phyloP scores from a whole-genome alignment of 2,113 vertebrate genomes.

The Australoheros scitulus region DNA sequence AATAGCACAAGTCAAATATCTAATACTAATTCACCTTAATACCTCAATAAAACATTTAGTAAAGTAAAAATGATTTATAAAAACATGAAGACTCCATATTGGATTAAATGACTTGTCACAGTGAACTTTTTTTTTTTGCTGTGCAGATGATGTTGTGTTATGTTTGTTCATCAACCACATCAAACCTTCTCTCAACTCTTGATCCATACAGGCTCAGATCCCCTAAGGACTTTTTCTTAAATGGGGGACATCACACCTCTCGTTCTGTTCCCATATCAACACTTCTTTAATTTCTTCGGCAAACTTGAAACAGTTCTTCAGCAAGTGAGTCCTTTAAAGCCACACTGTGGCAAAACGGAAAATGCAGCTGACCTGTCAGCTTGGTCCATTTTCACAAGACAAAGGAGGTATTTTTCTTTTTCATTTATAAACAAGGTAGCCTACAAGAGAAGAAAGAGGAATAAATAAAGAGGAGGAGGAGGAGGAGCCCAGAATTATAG shows the following conservation, averaged over 20 bases:
- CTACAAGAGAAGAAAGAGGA: not conserved
- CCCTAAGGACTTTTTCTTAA: not conserved
- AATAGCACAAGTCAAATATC: not conserved
- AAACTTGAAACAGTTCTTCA: constrained; percentile 8
- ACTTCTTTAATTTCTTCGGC: not conserved
- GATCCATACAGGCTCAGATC: not conserved
- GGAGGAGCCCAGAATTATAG: constrained; percentile 4
- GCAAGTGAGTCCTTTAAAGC: constrained; percentile 40
- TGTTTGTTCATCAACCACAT: not conserved
- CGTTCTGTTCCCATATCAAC: not conserved
- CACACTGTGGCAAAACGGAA: constrained; percentile 66
- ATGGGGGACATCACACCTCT: not conserved
- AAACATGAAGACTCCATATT: not conserved
- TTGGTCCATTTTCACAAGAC: constrained; percentile 42
- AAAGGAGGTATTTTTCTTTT: constrained; percentile 31
- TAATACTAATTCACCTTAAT: too few species aligned
- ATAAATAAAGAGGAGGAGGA: not conserved
- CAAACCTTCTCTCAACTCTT: not conserved
- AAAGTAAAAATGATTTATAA: not conserved
- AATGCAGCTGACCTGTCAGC: constrained; percentile 53
- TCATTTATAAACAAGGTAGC: not conserved
- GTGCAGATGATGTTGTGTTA: not conserved
- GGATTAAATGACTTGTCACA: constrained; percentile 26
- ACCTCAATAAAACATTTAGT: accelerated
- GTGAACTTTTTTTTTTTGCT: not conserved